phyloP scores from a whole-genome alignment of 2,113 vertebrate genomes.

The Isichthys henryi region DNA sequence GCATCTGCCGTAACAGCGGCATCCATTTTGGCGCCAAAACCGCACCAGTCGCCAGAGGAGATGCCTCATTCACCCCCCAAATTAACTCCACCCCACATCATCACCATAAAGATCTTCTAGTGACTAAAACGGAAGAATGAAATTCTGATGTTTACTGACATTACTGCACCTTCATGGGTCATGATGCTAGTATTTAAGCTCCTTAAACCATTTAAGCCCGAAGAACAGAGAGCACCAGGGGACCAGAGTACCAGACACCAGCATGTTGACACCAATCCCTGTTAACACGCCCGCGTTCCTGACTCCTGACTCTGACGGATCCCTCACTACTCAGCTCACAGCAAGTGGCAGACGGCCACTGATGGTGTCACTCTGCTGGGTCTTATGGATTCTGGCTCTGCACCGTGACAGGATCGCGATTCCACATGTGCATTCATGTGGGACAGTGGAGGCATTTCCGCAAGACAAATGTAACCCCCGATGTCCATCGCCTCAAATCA shows the following conservation, averaged over 20 bases:
- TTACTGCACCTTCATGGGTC: neutral
- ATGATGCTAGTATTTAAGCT: neutral
- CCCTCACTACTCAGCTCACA: neutral
- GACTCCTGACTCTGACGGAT: neutral
- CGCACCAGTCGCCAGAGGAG: neutral
- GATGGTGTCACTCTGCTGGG: neutral
- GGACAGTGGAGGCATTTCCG: neutral
- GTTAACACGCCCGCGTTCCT: neutral
- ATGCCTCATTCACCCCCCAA: neutral
- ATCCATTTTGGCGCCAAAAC: neutral
- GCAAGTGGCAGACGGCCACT: neutral
- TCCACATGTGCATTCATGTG: neutral
- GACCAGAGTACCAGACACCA: neutral
- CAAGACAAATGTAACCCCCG: neutral
- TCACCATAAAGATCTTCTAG: neutral
- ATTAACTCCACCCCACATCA: neutral
- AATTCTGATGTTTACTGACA: neutral
- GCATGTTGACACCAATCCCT: neutral
- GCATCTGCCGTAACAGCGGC: neutral
- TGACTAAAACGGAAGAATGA: neutral
- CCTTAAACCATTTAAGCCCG: neutral
- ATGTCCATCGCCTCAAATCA: neutral
- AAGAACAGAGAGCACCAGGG: neutral
- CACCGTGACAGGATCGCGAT: neutral
- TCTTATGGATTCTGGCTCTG: neutral